Conservation (phyloP, 2,113 vertebrate genomes). For the Prietella phreatophila region DNA sequence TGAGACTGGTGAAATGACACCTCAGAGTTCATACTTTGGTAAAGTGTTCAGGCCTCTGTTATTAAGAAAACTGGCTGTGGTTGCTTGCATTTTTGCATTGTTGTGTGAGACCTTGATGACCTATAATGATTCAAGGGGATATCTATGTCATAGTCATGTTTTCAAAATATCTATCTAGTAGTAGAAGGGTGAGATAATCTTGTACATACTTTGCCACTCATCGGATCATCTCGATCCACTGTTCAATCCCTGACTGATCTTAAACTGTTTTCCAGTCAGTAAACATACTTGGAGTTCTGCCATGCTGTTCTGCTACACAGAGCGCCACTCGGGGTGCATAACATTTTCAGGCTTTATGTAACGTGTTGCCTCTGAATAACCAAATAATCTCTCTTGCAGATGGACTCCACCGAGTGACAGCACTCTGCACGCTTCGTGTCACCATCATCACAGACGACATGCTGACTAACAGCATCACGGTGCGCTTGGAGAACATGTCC, state of each 20-base stretch:
- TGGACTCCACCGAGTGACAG: conserved; percentile 79
- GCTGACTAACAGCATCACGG: conserved; percentile 97
- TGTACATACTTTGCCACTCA: background rate
- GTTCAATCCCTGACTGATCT: background rate
- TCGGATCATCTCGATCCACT: too few species aligned
- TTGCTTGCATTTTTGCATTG: background rate
- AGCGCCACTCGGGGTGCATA: too few species aligned
- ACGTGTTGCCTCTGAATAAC: background rate
- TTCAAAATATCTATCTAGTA: background rate
- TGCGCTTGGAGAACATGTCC: conserved; percentile 96
- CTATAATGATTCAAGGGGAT: background rate
- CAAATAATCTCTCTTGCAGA: conserved; percentile 67
- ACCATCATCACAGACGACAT: conserved; percentile 97
- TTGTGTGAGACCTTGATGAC: background rate
- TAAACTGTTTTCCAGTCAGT: too few species aligned
- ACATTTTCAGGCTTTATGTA: background rate
- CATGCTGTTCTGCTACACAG: too few species aligned
- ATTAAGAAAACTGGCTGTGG: background rate
- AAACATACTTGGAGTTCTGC: too few species aligned
- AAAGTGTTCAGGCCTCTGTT: background rate
- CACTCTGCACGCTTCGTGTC: conserved; percentile 86
- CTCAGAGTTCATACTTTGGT: background rate
- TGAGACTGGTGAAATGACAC: background rate
- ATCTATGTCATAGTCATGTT: background rate
- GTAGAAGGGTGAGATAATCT: background rate